Percentiles rank a stretch among this genome's conserved stretches.
These are phyloP conservation scores for Phalanger gymnotis DNA, from an alignment of 2,797 vertebrate genomes.

Conservation along the genomic window DNA sequence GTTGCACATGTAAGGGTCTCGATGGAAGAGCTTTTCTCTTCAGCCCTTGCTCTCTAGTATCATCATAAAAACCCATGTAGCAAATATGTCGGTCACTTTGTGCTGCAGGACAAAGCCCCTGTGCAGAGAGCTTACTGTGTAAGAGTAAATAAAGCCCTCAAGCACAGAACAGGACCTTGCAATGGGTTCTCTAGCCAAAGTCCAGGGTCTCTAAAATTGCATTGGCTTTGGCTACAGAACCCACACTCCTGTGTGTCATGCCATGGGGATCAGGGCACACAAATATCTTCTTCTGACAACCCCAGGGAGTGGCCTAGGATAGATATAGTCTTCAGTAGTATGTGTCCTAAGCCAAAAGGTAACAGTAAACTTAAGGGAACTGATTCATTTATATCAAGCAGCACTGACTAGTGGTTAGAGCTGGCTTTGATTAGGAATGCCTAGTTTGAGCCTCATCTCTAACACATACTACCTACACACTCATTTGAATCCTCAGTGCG, in stretches of 20 bases:
- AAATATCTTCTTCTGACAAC: background rate
- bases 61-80: background rate
- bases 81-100: background rate
- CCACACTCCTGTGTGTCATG: background rate
- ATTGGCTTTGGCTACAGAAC: background rate
- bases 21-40: background rate
- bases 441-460: background rate
- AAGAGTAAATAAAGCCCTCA: background rate
- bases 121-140: background rate
- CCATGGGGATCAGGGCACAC: background rate
- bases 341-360: background rate
- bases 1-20: background rate
- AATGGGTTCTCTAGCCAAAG: background rate
- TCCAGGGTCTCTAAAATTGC: background rate
- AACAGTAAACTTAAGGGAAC: background rate
- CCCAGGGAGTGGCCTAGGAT: background rate
- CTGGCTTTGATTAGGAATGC: background rate
- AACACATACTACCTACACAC: background rate
- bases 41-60: background rate
- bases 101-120: background rate
- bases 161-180: background rate
- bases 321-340: background rate
- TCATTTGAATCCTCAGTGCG: background rate
- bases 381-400: background rate
- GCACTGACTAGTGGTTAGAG: background rate